These are phyloP conservation scores for Zaprionus gabonicus DNA, from an alignment of 1,140 invertebrate species.

Conservation along the genomic window DNA sequence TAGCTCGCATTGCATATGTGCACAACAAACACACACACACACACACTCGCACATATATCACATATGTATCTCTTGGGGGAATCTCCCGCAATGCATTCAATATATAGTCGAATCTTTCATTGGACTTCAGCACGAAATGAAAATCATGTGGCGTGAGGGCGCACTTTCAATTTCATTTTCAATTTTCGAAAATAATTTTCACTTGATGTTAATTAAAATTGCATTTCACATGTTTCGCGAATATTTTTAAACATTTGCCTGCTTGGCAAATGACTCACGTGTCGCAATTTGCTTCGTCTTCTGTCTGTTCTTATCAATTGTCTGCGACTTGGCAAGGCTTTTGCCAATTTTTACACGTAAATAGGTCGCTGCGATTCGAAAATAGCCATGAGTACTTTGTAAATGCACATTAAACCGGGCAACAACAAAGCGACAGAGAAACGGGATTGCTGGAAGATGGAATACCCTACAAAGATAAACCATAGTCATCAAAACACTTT, in stretches of 20 bases:
- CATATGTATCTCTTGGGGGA: slow-evolving; percentile 45
- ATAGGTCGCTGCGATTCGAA: slow-evolving; percentile 59
- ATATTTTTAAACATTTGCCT: slow-evolving; percentile 15
- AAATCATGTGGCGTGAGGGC: slow-evolving; percentile 17
- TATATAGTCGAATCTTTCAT: background rate
- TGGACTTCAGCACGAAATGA: slow-evolving; percentile 6
- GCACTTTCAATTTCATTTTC: slow-evolving; percentile 55
- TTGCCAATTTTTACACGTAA: slow-evolving; percentile 49
- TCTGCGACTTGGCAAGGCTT: slow-evolving; percentile 51
- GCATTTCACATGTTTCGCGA: slow-evolving; percentile 53
- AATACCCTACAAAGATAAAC: background rate
- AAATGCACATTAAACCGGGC: slow-evolving; percentile 8
- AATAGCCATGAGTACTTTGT: slow-evolving; percentile 55
- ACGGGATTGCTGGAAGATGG: background rate
- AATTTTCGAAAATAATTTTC: slow-evolving; percentile 41
- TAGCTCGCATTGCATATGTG: slow-evolving; percentile 44
- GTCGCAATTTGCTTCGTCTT: slow-evolving; percentile 34
- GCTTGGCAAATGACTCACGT: slow-evolving; percentile 67
- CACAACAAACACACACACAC: slow-evolving; percentile 12
- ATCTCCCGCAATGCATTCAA: slow-evolving; percentile 57
- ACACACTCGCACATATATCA: slow-evolving; percentile 15
- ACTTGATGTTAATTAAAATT: slow-evolving; percentile 64
- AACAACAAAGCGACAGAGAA: background rate
- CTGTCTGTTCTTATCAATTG: slow-evolving; percentile 50
- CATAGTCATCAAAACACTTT: too few relatives aligned